These are phyloP conservation scores for Phodopus roborovskii DNA, from an alignment of 2,113 vertebrate genomes.

Conservation along the genomic window DNA sequence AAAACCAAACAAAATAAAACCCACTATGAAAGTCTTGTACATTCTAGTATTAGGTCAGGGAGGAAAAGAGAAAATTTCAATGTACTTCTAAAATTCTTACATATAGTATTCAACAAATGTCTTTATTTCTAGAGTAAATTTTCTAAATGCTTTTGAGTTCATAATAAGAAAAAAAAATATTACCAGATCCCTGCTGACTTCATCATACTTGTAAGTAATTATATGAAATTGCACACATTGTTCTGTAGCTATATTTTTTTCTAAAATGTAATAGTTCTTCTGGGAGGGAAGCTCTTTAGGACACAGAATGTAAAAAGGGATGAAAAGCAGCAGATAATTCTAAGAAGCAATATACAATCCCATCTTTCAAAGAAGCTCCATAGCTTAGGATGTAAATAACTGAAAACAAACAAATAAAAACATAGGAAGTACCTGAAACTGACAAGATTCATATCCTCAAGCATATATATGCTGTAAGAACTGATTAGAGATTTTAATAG, in stretches of 20 bases:
- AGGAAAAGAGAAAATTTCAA: not conserved
- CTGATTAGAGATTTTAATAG: too few species aligned
- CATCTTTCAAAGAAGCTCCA: not conserved
- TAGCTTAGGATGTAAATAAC: not conserved
- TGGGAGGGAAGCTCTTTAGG: not conserved
- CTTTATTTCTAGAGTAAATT: not conserved
- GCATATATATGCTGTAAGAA: not conserved
- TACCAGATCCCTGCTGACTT: not conserved
- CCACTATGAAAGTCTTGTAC: not conserved
- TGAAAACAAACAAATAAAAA: not conserved
- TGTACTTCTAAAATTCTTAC: not conserved
- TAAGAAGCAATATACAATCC: not conserved
- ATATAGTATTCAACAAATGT: not conserved
- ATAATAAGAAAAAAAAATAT: not conserved
- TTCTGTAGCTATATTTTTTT: not conserved
- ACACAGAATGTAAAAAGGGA: not conserved
- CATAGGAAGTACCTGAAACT: not conserved
- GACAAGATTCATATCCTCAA: not conserved
- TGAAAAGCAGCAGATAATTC: not conserved
- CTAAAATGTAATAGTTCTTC: not conserved
- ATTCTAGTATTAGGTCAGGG: not conserved
- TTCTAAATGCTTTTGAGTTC: not conserved
- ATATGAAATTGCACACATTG: not conserved
- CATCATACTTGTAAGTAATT: not conserved
- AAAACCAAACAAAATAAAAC: not conserved